Conservation (phyloP, 2,113 vertebrate genomes). For the Oryzias woworae region DNA sequence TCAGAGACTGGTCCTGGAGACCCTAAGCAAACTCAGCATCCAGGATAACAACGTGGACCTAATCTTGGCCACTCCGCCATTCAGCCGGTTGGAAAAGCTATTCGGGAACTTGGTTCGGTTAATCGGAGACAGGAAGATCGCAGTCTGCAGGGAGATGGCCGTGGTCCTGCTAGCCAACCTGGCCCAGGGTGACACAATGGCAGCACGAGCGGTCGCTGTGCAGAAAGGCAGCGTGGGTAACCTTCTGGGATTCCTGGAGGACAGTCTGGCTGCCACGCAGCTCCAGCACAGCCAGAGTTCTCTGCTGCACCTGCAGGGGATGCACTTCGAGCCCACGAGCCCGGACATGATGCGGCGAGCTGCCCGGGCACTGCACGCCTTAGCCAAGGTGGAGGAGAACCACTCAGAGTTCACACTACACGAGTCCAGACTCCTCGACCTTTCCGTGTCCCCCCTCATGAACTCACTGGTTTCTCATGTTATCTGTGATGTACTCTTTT, state of each 20-base stretch:
- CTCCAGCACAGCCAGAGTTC: conserved; percentile 96
- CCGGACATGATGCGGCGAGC: conserved; percentile 99
- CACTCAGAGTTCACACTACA: conserved; percentile 99
- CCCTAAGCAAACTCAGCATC: conserved; percentile 99
- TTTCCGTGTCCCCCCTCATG: conserved; percentile 98
- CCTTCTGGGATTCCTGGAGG: conserved; percentile 96
- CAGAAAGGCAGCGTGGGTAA: conserved; percentile 98
- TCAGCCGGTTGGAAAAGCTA: conserved; percentile 94
- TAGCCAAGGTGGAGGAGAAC: conserved; percentile 99
- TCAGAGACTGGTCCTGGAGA: conserved; percentile 98
- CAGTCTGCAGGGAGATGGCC: conserved; percentile 98
- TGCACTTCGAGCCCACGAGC: conserved; percentile 96
- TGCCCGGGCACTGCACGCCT: conserved; percentile 92
- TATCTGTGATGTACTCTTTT: conserved; percentile 99
- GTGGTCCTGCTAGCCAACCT: conserved; percentile 98
- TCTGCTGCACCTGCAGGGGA: conserved; percentile 92
- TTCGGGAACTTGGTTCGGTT: conserved; percentile 95
- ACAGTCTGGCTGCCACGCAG: conserved; percentile 97
- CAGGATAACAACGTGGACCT: conserved; percentile 99
- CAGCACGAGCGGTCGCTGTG: conserved; percentile 94
- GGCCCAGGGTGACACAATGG: conserved; percentile 95
- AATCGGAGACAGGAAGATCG: conserved; percentile 96
- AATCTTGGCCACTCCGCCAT: conserved; percentile 95
- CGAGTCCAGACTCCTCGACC: conserved; percentile 98
- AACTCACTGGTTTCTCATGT: conserved; percentile 99